Conservation (phyloP, 2,797 vertebrate species). For the Melopsittacus undulatus region DNA sequence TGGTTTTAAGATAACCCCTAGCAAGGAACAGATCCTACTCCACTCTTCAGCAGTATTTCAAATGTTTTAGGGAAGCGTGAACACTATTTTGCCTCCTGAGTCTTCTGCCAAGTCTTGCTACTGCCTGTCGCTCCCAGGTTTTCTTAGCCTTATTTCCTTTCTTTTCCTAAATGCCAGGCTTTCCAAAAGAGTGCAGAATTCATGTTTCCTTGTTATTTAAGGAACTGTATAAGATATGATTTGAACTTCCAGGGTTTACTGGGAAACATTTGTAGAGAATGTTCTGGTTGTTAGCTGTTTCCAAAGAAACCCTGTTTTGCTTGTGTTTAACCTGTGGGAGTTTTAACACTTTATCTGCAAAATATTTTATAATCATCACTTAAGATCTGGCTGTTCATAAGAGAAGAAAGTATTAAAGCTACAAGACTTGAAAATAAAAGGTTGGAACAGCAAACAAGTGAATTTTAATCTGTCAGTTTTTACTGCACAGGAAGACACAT, state of each 20-base stretch:
- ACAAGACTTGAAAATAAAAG: background rate
- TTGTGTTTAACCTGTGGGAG: background rate
- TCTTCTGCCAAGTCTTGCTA: background rate
- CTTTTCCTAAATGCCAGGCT: background rate
- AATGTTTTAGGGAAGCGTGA: background rate
- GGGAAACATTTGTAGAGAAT: background rate
- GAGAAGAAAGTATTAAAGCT: background rate
- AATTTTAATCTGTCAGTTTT: background rate
- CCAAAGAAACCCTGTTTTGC: background rate
- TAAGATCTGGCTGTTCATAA: background rate
- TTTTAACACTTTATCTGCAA: background rate
- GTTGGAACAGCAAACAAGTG: background rate
- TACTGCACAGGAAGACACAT: background rate
- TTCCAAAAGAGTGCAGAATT: background rate
- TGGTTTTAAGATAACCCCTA: background rate
- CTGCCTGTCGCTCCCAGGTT: background rate
- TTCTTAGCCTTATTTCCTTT: background rate
- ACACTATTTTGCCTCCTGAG: background rate
- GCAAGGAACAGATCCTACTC: background rate
- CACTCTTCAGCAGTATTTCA: background rate
- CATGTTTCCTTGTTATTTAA: background rate
- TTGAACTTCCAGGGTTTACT: background rate
- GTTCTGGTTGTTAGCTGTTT: background rate
- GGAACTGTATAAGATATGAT: background rate
- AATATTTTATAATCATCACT: background rate